Base-by-base conservation (phyloP, 2,113 vertebrate genomes). In the Ibidorhyncha struthersii region DNA sequence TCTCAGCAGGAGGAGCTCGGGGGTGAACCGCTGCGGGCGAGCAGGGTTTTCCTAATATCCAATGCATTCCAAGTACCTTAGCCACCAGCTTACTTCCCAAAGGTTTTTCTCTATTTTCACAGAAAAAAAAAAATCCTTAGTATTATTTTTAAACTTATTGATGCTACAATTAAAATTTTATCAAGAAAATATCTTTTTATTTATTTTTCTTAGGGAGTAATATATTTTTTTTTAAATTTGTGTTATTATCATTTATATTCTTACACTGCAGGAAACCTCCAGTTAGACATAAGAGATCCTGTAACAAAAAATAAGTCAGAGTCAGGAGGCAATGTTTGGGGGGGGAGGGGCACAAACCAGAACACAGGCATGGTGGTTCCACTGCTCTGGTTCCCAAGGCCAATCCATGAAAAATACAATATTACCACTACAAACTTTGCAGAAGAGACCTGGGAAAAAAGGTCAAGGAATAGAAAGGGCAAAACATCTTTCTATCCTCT, bases 291-390 rank as follows among this genome's bases (percentile, higher is more conserved):
- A 53, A 55, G 52, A 90, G 41, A 71, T 34, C 49, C 34, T 30
- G 26, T 22, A 17, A 15, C 30, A 71, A 59, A 49, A 86, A 55
- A 58, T 29, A 29, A 69, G 66, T 11, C 1, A 7, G 36, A 82
- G 4, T 34, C 2, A 1, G 15, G 8, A 76, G 38, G 14, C 9
- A 67, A 17, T 0, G 2, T 3, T 9, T 3, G 22, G 23, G 22
- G 49, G 22, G 20, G 47, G 14, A 36, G 23, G 9, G 14, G 6
- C 16, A 36, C 12, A 90, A 82, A 58, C 4, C 29, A 67, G 7
- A 16, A 63, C 5, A 53, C 8, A 1, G 1, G 4, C 3, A 0
- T 47, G 66, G 8, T 41, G 58, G 43, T 40, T 65, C 15, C 13
- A 21, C 45, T 55, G 12, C 36, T 67, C n/a, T 72, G 29, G 65